Percentiles rank a stretch among this genome's conserved stretches.
Evolutionary conservation across 2,797 vertebrate genomes (phyloP).

Genomic region (Crenuchus spilurus): DNA sequence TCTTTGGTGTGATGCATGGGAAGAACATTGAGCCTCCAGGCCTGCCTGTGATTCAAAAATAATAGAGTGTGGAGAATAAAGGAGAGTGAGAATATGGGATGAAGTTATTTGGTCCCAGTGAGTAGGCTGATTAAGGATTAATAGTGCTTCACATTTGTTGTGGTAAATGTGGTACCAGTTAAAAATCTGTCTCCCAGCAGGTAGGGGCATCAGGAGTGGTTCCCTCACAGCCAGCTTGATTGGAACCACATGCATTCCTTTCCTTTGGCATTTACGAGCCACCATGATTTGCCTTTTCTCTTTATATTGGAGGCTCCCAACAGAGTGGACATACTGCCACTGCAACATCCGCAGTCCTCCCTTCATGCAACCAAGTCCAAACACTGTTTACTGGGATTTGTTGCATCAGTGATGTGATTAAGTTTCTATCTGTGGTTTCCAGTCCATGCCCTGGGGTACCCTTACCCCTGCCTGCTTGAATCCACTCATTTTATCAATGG

Average conservation of each 20-base stretch:
- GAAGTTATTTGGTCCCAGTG: constrained; percentile 21
- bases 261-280: constrained; percentile 19
- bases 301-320: constrained; percentile 26
- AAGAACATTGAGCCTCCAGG: constrained; percentile 14
- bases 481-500: too few relatives aligned
- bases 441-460: too few relatives aligned
- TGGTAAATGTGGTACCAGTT: constrained; percentile 54
- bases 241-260: constrained; percentile 43
- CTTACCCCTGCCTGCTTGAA: too few relatives aligned
- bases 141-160: constrained; percentile 64
- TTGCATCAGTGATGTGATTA: background rate
- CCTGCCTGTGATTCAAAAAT: background rate
- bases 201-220: constrained; percentile 68
- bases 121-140: constrained; percentile 70
- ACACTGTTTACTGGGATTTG: background rate
- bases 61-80: constrained; percentile 4
- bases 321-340: constrained; percentile 2
- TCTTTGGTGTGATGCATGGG: constrained; percentile 23
- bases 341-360: background rate
- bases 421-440: too few relatives aligned
- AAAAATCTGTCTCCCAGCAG: constrained; percentile 70
- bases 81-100: background rate
- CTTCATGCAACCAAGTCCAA: background rate
- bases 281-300: constrained; percentile 19
- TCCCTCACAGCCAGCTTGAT: constrained; percentile 36